These are phyloP conservation scores for Stylophora pistillata DNA, from an alignment of 64 coral and sea anemone species.

Conservation along the genomic window DNA sequence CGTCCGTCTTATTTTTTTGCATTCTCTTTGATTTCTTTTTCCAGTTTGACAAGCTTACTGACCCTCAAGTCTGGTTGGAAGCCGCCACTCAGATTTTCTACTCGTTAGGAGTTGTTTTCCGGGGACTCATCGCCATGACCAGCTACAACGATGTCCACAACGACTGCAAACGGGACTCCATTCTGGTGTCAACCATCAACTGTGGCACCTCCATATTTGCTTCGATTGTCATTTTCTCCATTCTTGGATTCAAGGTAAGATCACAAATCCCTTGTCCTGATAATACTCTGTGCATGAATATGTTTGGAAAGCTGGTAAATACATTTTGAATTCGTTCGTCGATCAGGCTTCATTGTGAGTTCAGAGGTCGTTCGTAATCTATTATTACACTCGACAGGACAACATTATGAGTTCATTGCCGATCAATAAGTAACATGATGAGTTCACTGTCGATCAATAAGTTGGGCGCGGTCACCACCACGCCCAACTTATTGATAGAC, in stretches of 20 bases:
- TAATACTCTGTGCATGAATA: no score
- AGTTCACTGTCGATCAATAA: no score
- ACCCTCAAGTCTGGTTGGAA: constrained; percentile 34
- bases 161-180: constrained; percentile 37
- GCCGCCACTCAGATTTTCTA: constrained; percentile 66
- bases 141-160: constrained; percentile 55
- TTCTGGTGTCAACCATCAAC: constrained; percentile 25
- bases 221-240: constrained; percentile 44
- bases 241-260: constrained; percentile 57
- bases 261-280: no score
- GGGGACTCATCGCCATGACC: constrained; percentile 44
- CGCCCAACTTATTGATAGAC: no score
- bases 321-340: no score
- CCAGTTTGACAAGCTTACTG: neutral
- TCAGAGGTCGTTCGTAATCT: no score
- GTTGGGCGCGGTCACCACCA: no score
- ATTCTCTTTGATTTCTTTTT: neutral
- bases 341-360: no score
- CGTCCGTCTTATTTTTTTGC: neutral
- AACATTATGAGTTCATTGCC: no score
- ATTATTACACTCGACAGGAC: no score
- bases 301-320: no score
- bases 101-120: constrained; percentile 46
- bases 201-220: constrained; percentile 50
- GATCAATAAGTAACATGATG: no score